These are phyloP conservation scores for Himalopsyche phryganea DNA, from an alignment of 1,140 invertebrate genomes.

Conservation along the genomic window DNA sequence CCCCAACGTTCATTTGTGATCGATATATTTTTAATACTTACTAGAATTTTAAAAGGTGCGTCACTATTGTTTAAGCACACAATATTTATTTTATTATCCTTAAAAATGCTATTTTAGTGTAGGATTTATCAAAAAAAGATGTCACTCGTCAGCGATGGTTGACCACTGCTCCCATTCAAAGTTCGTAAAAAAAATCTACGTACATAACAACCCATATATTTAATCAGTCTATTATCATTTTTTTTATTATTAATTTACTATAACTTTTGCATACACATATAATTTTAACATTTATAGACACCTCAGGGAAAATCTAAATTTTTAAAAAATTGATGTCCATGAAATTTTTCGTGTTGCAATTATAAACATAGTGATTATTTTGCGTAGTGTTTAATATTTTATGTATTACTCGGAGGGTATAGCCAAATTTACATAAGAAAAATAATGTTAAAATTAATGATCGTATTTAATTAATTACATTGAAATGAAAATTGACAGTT, in stretches of 20 bases:
- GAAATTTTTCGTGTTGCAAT: conserved; percentile 11
- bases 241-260: conserved; percentile 29
- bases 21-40: no score
- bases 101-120: no score
- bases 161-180: background rate
- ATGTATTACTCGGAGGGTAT: background rate
- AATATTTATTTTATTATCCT: background rate
- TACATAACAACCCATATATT: conserved; percentile 34
- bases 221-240: conserved; percentile 34
- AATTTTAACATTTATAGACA: conserved; percentile 28
- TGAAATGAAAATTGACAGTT: no score
- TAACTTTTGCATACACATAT: conserved; percentile 24
- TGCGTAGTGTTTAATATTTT: conserved; percentile 8
- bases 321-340: conserved; percentile 16
- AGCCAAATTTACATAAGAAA: no score
- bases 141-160: no score
- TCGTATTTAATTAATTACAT: no score
- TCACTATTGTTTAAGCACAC: background rate
- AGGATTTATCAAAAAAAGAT: no score
- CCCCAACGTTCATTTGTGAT: no score
- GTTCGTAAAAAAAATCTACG: conserved; percentile 31
- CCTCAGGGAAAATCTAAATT: conserved; percentile 26
- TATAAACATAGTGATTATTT: conserved; percentile 12
- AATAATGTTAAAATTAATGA: no score
- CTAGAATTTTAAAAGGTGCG: background rate